A percentile compares a stretch with the other conserved stretches of the same genome.
These are phyloP conservation scores for Tragelaphus scriptus DNA, from an alignment of 2,113 vertebrate species.

Conservation along the genomic window DNA sequence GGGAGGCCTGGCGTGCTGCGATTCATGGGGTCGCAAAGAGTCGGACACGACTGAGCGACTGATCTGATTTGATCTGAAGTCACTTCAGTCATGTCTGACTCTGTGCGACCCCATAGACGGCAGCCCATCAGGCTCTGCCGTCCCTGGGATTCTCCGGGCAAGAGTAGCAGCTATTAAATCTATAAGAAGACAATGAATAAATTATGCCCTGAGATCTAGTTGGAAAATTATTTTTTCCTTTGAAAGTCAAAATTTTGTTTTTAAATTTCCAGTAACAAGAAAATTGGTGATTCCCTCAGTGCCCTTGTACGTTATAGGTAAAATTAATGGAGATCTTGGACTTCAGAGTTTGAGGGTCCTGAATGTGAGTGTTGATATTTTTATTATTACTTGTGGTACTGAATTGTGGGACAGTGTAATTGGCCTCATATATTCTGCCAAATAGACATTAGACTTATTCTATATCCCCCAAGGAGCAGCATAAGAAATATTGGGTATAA, in stretches of 20 bases:
- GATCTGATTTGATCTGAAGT: no score
- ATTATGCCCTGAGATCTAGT: neutral
- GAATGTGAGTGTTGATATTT: neutral
- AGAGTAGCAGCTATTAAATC: neutral
- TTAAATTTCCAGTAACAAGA: neutral
- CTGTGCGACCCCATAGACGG: no score
- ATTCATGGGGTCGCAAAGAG: no score
- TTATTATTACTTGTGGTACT: neutral
- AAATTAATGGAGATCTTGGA: neutral
- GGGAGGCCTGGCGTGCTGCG: no score
- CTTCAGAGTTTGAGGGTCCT: neutral
- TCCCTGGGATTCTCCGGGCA: no score
- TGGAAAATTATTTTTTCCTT: neutral
- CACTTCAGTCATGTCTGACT: no score
- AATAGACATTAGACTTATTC: neutral
- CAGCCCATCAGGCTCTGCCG: no score
- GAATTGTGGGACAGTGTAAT: neutral
- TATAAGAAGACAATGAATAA: neutral
- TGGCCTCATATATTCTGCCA: neutral
- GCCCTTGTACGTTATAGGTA: neutral
- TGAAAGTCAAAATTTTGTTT: neutral
- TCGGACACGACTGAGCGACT: no score
- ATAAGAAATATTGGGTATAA: neutral
- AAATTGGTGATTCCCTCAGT: neutral
- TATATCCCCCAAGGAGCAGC: neutral